Percentiles rank a stretch among this genome's conserved stretches.
These are phyloP conservation scores for Cephalopachus bancanus DNA, from an alignment of 2,797 vertebrate genomes.

Conservation along the genomic window DNA sequence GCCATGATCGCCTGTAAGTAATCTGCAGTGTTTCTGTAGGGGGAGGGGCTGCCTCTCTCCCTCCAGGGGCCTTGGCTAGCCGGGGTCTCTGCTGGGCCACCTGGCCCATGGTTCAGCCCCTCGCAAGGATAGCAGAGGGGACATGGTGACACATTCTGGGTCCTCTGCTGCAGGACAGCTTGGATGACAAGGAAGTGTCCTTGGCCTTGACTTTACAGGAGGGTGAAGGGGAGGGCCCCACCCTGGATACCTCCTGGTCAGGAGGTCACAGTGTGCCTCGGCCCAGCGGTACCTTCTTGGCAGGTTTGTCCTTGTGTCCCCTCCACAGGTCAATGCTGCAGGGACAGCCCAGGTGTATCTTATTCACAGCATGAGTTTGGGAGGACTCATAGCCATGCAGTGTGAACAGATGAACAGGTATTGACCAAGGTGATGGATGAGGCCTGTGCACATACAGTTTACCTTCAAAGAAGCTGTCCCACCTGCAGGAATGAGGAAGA, in stretches of 20 bases:
- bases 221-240: neutral
- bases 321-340: accelerated
- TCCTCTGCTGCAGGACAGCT: neutral
- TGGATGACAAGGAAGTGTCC: neutral
- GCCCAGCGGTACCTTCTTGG: too few species aligned
- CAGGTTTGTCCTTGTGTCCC: accelerated
- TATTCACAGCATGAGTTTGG: neutral
- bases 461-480: neutral
- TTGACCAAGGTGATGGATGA: neutral
- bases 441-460: neutral
- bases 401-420: accelerated
- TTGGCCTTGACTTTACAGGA: neutral
- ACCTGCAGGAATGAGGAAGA: neutral
- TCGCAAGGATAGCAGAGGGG: accelerated
- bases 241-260: too few species aligned
- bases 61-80: accelerated
- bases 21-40: neutral
- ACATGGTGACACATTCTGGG: neutral
- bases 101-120: neutral
- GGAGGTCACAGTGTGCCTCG: too few species aligned
- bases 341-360: accelerated
- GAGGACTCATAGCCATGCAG: too few species aligned
- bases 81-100: neutral
- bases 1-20: neutral
- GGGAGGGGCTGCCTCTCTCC: accelerated